Evolutionary conservation across 2,888 invertebrate genomes (phyloP).

Genomic region (Geophilus truncorum): DNA sequence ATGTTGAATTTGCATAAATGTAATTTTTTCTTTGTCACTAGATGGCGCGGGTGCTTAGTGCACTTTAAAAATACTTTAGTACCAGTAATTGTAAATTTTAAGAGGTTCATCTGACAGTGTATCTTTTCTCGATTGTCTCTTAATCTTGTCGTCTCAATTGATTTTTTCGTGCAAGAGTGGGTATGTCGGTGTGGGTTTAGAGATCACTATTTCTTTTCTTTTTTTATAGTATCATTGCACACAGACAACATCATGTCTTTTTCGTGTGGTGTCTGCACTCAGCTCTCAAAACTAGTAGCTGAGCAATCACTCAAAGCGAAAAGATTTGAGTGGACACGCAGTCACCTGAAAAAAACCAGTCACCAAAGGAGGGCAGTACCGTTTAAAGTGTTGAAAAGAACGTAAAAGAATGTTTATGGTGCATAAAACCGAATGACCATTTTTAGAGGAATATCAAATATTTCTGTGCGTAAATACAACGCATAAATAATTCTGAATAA

Average conservation of each 20-base stretch:
- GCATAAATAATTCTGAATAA: too few species aligned
- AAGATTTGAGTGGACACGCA: constrained; percentile 17
- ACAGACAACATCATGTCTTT: neutral
- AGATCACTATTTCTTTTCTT: neutral
- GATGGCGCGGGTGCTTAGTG: too few species aligned
- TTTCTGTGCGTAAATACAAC: neutral
- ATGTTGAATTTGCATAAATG: too few species aligned
- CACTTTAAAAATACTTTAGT: too few species aligned
- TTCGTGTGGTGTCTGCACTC: neutral
- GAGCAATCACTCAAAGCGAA: constrained; percentile 1
- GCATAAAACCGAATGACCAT: neutral
- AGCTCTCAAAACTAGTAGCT: neutral
- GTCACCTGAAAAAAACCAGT: neutral
- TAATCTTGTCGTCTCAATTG: neutral
- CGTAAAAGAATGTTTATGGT: neutral
- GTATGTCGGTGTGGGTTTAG: neutral
- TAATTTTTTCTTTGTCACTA: too few species aligned
- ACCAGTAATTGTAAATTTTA: too few species aligned
- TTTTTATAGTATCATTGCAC: neutral
- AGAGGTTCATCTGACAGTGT: too few species aligned
- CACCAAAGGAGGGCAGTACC: neutral
- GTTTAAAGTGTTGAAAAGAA: neutral
- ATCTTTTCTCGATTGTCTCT: neutral
- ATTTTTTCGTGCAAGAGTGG: neutral
- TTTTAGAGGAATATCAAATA: neutral